These are phyloP conservation scores for Drosophila birchii DNA, from an alignment of 2,888 invertebrate species.

Conservation along the genomic window DNA sequence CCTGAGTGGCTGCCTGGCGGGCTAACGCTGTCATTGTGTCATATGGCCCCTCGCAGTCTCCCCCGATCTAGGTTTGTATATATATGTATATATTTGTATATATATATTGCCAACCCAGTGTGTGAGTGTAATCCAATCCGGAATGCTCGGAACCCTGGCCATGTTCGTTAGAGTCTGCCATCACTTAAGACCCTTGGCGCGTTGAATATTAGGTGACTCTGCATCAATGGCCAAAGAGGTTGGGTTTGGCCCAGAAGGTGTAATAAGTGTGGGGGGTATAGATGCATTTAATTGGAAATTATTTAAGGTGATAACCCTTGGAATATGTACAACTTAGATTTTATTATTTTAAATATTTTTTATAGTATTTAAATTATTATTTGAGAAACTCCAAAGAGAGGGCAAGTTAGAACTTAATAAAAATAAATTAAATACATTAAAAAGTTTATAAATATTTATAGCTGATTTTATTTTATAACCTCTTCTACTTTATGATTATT, in stretches of 20 bases:
- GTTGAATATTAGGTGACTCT: conserved; percentile 18
- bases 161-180: conserved; percentile 38
- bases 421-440: background rate
- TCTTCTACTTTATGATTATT: background rate
- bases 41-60: conserved; percentile 36
- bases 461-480: background rate
- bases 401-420: background rate
- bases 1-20: conserved; percentile 32
- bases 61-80: conserved; percentile 4
- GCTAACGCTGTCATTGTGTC: conserved; percentile 38
- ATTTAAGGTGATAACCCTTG: background rate
- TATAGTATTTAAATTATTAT: rapidly evolving
- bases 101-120: conserved; percentile 3
- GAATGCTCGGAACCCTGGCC: conserved; percentile 35
- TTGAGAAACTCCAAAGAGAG: rapidly evolving
- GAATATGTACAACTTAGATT: background rate
- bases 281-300: conserved; percentile 1
- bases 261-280: background rate
- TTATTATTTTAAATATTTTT: background rate
- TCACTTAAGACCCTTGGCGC: conserved; percentile 32
- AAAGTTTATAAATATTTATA: background rate
- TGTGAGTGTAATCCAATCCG: conserved; percentile 27
- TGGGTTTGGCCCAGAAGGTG: conserved; percentile 10
- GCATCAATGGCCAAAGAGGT: conserved; percentile 4
- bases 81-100: background rate